Conservation (phyloP, 2,797 vertebrate genomes). For the Tragopan temminckii region DNA sequence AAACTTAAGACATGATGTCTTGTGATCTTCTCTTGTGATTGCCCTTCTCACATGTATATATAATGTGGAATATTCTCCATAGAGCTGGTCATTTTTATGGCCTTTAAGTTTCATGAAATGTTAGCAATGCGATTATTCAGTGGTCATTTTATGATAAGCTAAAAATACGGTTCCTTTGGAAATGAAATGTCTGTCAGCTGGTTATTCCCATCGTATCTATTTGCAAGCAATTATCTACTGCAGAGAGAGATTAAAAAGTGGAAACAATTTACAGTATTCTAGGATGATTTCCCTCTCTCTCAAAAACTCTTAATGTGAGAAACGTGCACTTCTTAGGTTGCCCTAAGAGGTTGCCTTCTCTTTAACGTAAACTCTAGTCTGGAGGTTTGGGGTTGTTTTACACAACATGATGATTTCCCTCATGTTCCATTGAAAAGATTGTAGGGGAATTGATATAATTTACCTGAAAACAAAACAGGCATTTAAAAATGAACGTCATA, state of each 20-base stretch:
- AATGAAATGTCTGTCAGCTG: neutral
- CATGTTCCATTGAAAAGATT: neutral
- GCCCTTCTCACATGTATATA: conserved; percentile 41
- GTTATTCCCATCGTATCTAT: conserved; percentile 37
- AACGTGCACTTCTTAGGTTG: neutral
- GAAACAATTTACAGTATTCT: neutral
- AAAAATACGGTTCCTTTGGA: conserved; percentile 6
- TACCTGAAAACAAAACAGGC: neutral
- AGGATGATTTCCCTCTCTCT: neutral
- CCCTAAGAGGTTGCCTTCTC: neutral
- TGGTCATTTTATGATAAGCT: conserved; percentile 18
- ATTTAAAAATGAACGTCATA: neutral
- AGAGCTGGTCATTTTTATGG: conserved; percentile 33
- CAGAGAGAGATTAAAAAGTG: neutral
- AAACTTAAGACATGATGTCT: conserved; percentile 80
- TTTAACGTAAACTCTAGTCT: neutral
- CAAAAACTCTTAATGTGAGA: neutral
- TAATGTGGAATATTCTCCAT: conserved; percentile 52
- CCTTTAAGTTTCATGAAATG: conserved; percentile 49
- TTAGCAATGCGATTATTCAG: conserved; percentile 40
- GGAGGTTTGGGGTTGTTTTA: conserved; percentile 18
- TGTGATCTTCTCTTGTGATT: conserved; percentile 75
- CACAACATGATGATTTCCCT: neutral
- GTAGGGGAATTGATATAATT: neutral
- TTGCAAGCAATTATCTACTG: neutral